phyloP scores from a whole-genome alignment of 1,140 invertebrate species.

The Chironomus tepperi region DNA sequence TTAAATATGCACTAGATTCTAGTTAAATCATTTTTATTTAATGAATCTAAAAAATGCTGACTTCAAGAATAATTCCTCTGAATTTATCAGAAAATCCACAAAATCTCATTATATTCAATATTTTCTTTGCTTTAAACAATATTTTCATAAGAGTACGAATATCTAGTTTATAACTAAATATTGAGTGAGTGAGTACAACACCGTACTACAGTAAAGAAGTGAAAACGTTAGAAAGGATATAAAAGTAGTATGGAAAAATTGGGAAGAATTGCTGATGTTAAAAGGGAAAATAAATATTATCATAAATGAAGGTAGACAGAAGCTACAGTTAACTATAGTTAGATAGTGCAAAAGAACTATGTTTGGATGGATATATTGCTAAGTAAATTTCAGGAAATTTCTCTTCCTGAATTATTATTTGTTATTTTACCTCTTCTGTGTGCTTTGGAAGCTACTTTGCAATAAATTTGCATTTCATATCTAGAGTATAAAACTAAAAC shows the following conservation, averaged over 20 bases:
- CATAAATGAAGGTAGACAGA: not conserved
- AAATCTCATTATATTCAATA: not conserved
- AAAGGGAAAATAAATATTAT: constrained; percentile 10
- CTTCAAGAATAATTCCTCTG: too few relatives aligned
- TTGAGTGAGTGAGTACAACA: too few relatives aligned
- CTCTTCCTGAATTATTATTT: not conserved
- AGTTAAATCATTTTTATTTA: too few relatives aligned
- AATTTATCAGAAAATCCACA: not conserved
- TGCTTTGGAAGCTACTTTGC: not conserved
- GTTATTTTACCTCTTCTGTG: not conserved
- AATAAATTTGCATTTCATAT: not conserved
- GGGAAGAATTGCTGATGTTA: not conserved
- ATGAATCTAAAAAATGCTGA: too few relatives aligned
- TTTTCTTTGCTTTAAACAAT: not conserved
- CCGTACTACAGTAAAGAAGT: too few relatives aligned
- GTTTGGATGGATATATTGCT: not conserved
- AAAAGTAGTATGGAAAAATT: too few relatives aligned
- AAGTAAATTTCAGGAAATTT: constrained; percentile 3
- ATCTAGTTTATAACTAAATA: too few relatives aligned
- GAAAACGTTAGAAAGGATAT: too few relatives aligned
- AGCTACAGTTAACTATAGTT: not conserved
- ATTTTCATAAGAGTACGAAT: constrained; percentile 17
- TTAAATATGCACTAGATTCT: too few relatives aligned
- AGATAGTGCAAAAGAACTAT: not conserved
- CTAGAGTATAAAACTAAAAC: too few relatives aligned